phyloP scores from a whole-genome alignment of 2,888 invertebrate species.

The Hypercompe scribonia region DNA sequence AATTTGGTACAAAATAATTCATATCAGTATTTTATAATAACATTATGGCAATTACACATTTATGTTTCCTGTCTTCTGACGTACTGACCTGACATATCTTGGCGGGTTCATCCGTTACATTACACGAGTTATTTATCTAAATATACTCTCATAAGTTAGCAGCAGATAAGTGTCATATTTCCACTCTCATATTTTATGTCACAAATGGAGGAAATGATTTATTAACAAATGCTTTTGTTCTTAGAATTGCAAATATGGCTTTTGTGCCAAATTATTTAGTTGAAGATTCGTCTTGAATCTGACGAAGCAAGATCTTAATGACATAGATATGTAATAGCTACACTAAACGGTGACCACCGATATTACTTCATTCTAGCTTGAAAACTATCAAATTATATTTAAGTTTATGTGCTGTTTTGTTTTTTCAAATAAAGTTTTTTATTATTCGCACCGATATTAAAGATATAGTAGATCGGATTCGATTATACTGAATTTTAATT shows the following conservation, averaged over 20 bases:
- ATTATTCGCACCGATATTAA: too few relatives aligned
- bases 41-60: background rate
- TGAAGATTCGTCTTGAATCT: background rate
- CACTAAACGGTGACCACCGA: background rate
- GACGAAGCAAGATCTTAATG: background rate
- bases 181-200: conserved; percentile 12
- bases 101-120: conserved; percentile 5
- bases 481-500: background rate
- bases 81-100: conserved; percentile 12
- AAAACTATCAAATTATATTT: too few relatives aligned
- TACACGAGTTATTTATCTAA: conserved; percentile 22
- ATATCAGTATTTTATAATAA: too few relatives aligned
- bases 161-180: conserved; percentile 6
- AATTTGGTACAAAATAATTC: too few relatives aligned
- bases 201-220: conserved; percentile 17
- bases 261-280: background rate
- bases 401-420: too few relatives aligned
- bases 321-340: background rate
- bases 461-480: too few relatives aligned
- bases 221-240: conserved; percentile 7
- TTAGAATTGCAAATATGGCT: background rate
- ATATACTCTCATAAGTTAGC: conserved; percentile 17
- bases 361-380: too few relatives aligned
- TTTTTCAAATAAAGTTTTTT: too few relatives aligned
- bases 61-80: background rate